Evolutionary conservation across 2,113 vertebrate species (phyloP).

Genomic region (Rhadina sibilatrix): DNA sequence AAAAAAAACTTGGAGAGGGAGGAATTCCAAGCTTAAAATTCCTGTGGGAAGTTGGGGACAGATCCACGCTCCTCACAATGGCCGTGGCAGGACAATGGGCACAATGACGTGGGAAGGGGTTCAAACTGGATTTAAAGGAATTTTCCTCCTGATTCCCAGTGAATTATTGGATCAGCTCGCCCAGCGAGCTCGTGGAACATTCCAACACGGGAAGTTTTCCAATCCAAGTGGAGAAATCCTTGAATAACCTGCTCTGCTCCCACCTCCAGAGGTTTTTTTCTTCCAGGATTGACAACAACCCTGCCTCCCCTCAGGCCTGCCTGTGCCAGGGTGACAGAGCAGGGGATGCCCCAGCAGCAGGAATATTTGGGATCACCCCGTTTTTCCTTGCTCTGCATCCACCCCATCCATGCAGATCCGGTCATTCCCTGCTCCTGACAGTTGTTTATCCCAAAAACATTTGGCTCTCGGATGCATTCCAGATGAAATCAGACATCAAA

Average conservation of each 20-base stretch:
- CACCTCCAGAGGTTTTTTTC: background rate
- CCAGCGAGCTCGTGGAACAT: background rate
- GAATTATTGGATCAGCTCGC: background rate
- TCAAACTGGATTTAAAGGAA: background rate
- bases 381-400: background rate
- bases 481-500: slow-evolving; percentile 42
- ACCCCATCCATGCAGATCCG: background rate
- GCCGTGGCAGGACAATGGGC: background rate
- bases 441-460: slow-evolving; percentile 15
- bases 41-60: background rate
- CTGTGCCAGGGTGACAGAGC: no score
- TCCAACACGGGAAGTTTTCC: background rate
- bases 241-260: background rate
- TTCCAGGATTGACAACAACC: background rate
- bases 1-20: background rate
- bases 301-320: no score
- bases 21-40: background rate
- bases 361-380: background rate
- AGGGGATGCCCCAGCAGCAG: background rate
- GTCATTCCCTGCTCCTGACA: slow-evolving; percentile 2
- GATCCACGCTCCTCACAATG: background rate
- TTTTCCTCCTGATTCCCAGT: background rate
- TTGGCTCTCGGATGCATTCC: slow-evolving; percentile 1
- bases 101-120: background rate
- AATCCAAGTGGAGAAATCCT: background rate